Percentiles rank a stretch among this genome's conserved stretches.
Conservation (phyloP, 1,140 invertebrate species). For the Cydia strobilella region DNA sequence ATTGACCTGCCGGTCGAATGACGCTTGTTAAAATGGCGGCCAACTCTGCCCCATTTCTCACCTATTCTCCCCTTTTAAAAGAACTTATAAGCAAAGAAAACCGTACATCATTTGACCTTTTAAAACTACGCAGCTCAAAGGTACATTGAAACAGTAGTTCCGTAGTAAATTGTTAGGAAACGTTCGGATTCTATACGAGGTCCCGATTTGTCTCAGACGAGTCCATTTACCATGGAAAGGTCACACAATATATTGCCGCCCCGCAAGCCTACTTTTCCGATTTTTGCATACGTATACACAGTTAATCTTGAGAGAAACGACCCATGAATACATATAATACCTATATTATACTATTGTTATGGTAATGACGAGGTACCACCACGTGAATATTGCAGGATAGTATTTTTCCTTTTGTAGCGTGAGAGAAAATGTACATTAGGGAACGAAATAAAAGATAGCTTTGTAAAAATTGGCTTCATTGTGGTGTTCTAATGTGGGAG, state of each 20-base stretch:
- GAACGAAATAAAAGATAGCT: background rate
- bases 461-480: background rate
- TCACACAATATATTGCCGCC: conserved; percentile 39
- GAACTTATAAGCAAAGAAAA: background rate
- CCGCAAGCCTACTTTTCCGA: conserved; percentile 23
- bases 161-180: conserved; percentile 31
- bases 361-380: conserved; percentile 3
- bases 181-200: conserved; percentile 38
- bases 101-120: background rate
- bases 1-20: conserved; percentile 10
- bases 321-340: conserved; percentile 8
- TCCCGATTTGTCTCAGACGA: conserved; percentile 40
- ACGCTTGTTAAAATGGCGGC: conserved; percentile 10
- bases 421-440: background rate
- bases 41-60: conserved; percentile 11
- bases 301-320: conserved; percentile 21
- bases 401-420: conserved; percentile 3
- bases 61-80: background rate
- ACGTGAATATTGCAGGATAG: background rate
- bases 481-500: background rate
- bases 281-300: conserved; percentile 31
- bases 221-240: conserved; percentile 40
- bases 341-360: conserved; percentile 21
- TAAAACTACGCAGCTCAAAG: background rate
- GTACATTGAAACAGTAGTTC: conserved; percentile 11